Percentiles rank a stretch among this genome's conserved stretches.
phyloP scores from a whole-genome alignment of 2,113 vertebrate genomes.

The Dipodomys ordii region DNA sequence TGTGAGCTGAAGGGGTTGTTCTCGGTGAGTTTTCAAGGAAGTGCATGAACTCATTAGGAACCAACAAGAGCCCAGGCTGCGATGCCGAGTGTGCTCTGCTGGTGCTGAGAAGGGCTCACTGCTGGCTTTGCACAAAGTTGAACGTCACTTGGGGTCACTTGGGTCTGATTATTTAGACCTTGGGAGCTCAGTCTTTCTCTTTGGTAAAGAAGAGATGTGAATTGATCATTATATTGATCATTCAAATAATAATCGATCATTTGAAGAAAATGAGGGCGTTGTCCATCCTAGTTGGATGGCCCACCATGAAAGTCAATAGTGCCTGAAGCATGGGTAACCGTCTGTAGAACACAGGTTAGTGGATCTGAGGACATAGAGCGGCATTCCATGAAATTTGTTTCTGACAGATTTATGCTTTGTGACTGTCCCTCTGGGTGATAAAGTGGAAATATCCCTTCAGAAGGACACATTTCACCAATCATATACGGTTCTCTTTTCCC shows the following conservation, averaged over 20 bases:
- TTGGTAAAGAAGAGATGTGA: neutral
- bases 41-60: neutral
- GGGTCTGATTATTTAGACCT: neutral
- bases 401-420: neutral
- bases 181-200: neutral
- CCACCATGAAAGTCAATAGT: neutral
- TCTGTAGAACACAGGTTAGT: neutral
- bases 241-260: neutral
- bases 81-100: too few species aligned
- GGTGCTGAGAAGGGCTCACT: fast-evolving
- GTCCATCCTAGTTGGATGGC: neutral
- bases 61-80: neutral
- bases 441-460: neutral
- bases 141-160: neutral
- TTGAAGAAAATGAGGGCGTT: neutral
- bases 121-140: neutral
- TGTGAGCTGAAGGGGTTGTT: neutral
- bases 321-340: fast-evolving
- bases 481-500: neutral
- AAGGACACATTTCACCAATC: slow-evolving; percentile 33
- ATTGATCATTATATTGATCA: neutral
- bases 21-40: neutral
- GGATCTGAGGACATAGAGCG: neutral
- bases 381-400: neutral
- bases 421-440: neutral